phyloP scores from a whole-genome alignment of 2,888 invertebrate species.

The Pristionchus exspectatus region DNA sequence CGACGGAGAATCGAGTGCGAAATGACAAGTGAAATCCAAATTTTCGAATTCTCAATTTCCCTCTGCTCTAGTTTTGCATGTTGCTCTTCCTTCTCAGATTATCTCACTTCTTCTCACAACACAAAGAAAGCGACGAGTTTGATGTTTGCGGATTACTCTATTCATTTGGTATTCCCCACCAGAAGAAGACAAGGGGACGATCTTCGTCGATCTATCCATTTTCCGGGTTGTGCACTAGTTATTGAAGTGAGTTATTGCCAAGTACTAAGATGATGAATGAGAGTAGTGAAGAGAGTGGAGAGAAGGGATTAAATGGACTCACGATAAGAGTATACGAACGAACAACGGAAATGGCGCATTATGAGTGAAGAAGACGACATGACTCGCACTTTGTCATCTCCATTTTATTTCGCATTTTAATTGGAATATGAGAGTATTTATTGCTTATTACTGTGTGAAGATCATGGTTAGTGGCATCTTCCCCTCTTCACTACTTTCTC shows the following conservation, averaged over 20 bases:
- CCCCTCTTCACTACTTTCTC: not conserved
- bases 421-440: not conserved
- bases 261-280: conserved; percentile 23
- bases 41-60: not conserved
- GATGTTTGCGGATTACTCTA: conserved; percentile 18
- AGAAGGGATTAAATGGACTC: conserved; percentile 37
- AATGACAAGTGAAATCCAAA: not conserved
- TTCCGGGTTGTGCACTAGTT: conserved; percentile 30
- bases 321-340: conserved; percentile 31
- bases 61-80: conserved; percentile 26
- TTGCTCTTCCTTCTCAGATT: conserved; percentile 30
- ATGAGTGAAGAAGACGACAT: not conserved
- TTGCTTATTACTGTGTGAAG: not conserved
- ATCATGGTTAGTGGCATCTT: not conserved
- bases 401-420: not conserved
- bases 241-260: not conserved
- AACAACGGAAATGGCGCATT: conserved; percentile 37
- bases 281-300: conserved; percentile 34
- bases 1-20: conserved; percentile 19
- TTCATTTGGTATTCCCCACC: conserved; percentile 5
- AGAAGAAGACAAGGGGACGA: not conserved
- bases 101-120: conserved; percentile 21
- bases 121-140: conserved; percentile 4
- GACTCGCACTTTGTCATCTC: not conserved
- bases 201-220: not conserved